These are phyloP conservation scores for Schrankia costaestrigalis DNA, from an alignment of 2,888 invertebrate species.

Conservation along the genomic window DNA sequence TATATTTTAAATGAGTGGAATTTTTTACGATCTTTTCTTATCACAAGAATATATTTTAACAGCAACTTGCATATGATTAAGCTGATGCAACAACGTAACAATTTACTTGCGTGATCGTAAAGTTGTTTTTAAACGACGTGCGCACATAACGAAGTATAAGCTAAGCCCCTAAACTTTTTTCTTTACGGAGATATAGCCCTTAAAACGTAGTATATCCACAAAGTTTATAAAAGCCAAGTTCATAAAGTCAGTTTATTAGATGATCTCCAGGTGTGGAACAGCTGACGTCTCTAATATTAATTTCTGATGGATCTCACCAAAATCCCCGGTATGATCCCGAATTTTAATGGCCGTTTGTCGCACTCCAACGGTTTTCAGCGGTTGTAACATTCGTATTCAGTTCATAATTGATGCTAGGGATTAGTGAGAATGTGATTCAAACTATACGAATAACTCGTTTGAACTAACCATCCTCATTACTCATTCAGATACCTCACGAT, in stretches of 20 bases:
- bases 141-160: slow-evolving; percentile 33
- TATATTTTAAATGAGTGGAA: slow-evolving; percentile 3
- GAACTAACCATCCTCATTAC: slow-evolving; percentile 53
- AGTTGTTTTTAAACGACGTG: slow-evolving; percentile 23
- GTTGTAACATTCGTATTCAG: slow-evolving; percentile 49
- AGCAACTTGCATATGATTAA: background rate
- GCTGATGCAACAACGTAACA: slow-evolving; percentile 4
- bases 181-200: slow-evolving; percentile 44
- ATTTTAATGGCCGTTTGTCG: slow-evolving; percentile 53
- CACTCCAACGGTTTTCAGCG: slow-evolving; percentile 37
- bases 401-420: slow-evolving; percentile 60
- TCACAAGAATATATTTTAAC: background rate
- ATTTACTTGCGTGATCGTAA: slow-evolving; percentile 9
- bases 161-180: slow-evolving; percentile 37
- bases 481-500: slow-evolving; percentile 57
- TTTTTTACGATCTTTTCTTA: background rate
- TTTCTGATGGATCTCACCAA: slow-evolving; percentile 59
- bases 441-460: slow-evolving; percentile 54
- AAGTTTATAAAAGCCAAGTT: slow-evolving; percentile 67
- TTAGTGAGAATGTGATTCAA: slow-evolving; percentile 54
- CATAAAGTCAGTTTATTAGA: slow-evolving; percentile 70
- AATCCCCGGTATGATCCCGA: slow-evolving; percentile 45
- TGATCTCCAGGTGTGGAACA: slow-evolving; percentile 68
- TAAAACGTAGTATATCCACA: slow-evolving; percentile 47
- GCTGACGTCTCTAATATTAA: slow-evolving; percentile 70